Base-by-base conservation (phyloP, 2,888 invertebrate genomes). In the Amiota minor region DNA sequence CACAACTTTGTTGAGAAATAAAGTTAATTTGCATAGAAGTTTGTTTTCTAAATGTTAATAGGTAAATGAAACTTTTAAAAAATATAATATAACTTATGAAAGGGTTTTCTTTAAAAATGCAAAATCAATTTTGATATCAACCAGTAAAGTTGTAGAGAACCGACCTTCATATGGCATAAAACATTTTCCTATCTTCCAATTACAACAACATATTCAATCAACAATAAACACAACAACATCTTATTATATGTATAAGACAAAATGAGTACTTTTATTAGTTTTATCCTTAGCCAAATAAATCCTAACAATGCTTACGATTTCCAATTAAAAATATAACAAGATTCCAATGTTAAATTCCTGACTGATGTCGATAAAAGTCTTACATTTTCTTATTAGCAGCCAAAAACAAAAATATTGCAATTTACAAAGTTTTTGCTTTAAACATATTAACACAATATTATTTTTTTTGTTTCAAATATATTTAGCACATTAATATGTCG, bases 371-470 rank as follows among this genome's bases (percentile, higher is more conserved):
- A 14, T 45, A 49, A 47, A 20, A 20, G n/a, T 4, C 59, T 59
- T 59, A 59, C 20, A 59, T 45, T 65, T 47, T 1, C 47, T 45
- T 65, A 56, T 56, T 16, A 8, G 65, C 18, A 50, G 20, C 23
- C 23, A 50, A 35, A 20, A 20, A 53, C 50, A 50, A 65, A 65
- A 47, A 18, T 16, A 18, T 9, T 53, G 67, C 53, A 68, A 71
- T 62, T 67, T 73, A 18, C 67, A 65, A 65, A 62, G 55, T 56
- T 56, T 59, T 55, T 76, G 69, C 67, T 62, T 49, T 62, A 53
- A 55, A 16, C 45, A 16, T 14, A 23, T 68, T 78, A 78, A 76
- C 76, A 77, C 81, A 78, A 11, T 78, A 75, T 73, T 81, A 80
- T 72, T 70, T 53, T 45, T 73, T 59, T 64, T 11, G 53, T 62